Base-by-base conservation (phyloP, 2,888 invertebrate species). In the Eupithecia dodoneata region DNA sequence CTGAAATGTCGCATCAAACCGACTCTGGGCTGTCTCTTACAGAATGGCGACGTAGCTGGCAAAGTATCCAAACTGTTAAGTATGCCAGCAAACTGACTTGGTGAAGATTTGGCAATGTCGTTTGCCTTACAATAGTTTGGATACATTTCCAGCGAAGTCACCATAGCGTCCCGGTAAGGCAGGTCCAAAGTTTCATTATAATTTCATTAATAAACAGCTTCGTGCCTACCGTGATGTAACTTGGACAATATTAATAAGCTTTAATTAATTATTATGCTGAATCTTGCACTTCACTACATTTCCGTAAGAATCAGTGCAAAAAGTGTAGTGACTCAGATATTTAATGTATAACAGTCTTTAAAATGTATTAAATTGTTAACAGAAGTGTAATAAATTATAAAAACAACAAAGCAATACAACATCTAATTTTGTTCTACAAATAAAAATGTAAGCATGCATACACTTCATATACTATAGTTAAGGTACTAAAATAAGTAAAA, bases 361-460 rank as follows among this genome's bases (percentile, higher is more conserved):
- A 30, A 10, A 10, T 63, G 2, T 18, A 3, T 18, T 18, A 10
- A 63, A 4, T 12, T 12, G 30, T 18, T 63, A 30, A 10, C 30
- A 63, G 3, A 59, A n/a, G 55, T 55, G 9, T 59, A 59, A 12
- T 63, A 63, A 63, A 63, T 18, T 45, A 69, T 44, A 69, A 69
- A 67, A 45, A 69, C 9, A 4, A 45, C 30, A 45, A 63, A 63
- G 18, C 63, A 41, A 73, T 15, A 65, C 45, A 15, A 66, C 66
- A 66, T 15, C 10, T 41, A 45, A 73, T 45, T 41, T 15, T 65
- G 74, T 72, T 72, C 74, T 76, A 78, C 73, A 78, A 73, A 74
- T 49, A 69, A 76, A 76, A 59, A 76, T 76, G 52, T 78, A 74
- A 71, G 67, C 78, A 77, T 78, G 76, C 72, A 72, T 69, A 70